Base-by-base conservation (phyloP, 2,113 vertebrate species). In the Odocoileus hemionus region DNA sequence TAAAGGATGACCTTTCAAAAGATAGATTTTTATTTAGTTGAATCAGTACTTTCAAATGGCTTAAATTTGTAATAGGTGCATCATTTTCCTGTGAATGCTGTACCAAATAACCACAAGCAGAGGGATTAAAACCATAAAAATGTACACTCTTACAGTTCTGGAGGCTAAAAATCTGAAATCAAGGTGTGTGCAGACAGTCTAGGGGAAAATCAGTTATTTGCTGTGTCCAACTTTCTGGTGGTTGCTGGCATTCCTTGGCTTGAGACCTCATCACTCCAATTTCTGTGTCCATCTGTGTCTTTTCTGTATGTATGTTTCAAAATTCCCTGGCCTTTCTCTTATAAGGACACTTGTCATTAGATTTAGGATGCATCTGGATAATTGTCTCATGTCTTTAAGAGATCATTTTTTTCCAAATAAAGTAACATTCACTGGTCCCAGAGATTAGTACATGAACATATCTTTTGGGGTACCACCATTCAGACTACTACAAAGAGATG, bases 401-500 rank as follows among this genome's bases (percentile, higher is more conserved):
- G 26, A 79, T 16, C 12, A 43, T 57, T 95, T 94, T 94, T 94
- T 92, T 89, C 78, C 47, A 94, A 86, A 83, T 76, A 87, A 87
- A 83, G 33, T 45, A 80, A 80, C 54, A 61, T 39, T 86, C 21
- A 67, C 12, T 57, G 15, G 2, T 83, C 82, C 26, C 21, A 79
- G 55, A 86, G 36, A 82, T 95, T 57, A 92, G 64, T 28, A 67
- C n/a, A 74, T 82, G 26, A 47, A 23, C 15, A 15, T 70, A 89
- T 19, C 25, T 58, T 85, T 85, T 57, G 78, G 50, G n/a, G 19
- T 36, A 54, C 13, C 36, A 82, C 82, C 45, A 61, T 90, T 94
- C 15, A 83, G 86, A 36, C 84, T 55, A 39, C 39, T 45, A n/a
- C 13, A 30, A 52, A 84, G 39, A 64, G 33, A 16, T 19, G 43